Base-by-base conservation (phyloP, 2,797 vertebrate species). In the Sebastes diaconus region DNA sequence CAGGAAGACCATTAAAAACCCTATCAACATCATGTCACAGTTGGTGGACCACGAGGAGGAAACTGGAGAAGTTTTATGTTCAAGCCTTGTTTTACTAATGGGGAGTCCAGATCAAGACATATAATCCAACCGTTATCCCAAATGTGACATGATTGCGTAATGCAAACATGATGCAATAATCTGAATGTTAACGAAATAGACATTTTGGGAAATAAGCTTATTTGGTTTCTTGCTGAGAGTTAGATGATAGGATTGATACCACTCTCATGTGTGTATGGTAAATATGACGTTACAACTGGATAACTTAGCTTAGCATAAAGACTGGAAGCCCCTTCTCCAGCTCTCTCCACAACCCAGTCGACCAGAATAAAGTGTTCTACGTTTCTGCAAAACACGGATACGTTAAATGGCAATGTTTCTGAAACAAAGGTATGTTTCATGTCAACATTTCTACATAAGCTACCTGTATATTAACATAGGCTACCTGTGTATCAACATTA, bases 1-100 rank as follows among this genome's bases (percentile, higher is more conserved):
- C 92, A 93, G 91, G 92, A 92, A 93, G 85, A 69, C 84, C 87
- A 88, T 94, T 93, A 92, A 92, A 89, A 92, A 89, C 82, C 84
- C 89, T 90, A 90, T 93, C 92, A 92, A 85, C 93, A 86, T 92
- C 77, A 64, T 71, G 87, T 87, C 76, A 52, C 77, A 81, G 81
- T 85, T 73, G 52, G 72, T 85, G 83, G 75, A 87, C 81, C 22
- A 50, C 20, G 16, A 79, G 73, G n/a, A 69, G 79, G 71, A 92
- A 91, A 77, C 68, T 66, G 71, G 68, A 87, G 39, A 90, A 73
- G 77, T 87, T 87, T 93, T 85, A 88, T 74, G 79, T 72, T 68
- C 52, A 32, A 13, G 30, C 52, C 50, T 50, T 70, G 50, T 76
- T 85, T 78, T 76, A 69, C 81, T 83, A 83, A 92, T 81, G 76